These are phyloP conservation scores for Arctia plantaginis DNA, from an alignment of 2,888 invertebrate genomes.

Conservation along the genomic window DNA sequence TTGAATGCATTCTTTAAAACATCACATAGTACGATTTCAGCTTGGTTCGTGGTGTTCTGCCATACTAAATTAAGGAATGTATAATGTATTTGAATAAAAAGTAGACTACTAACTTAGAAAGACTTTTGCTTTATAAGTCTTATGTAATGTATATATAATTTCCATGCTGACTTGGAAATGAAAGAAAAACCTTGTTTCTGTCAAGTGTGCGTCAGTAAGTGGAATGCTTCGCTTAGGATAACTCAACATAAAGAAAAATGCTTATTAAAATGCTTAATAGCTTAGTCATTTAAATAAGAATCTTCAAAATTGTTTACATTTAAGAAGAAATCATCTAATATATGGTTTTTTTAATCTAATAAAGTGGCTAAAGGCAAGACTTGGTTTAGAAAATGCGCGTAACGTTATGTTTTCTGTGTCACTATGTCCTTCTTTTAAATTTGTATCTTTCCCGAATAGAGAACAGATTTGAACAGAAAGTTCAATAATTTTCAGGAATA, in stretches of 20 bases:
- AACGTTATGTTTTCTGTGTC: too few relatives aligned
- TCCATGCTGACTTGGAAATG: slow-evolving; percentile 23
- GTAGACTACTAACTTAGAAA: not conserved
- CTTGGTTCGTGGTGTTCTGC: not conserved
- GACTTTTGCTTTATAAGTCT: not conserved
- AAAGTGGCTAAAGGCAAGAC: too few relatives aligned
- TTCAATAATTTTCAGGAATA: not conserved
- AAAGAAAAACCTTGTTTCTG: slow-evolving; percentile 17
- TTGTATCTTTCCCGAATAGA: not conserved
- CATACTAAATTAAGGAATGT: not conserved
- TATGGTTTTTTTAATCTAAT: too few relatives aligned
- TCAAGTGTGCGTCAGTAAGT: slow-evolving; percentile 43
- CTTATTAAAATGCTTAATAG: too few relatives aligned
- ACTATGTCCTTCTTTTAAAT: too few relatives aligned
- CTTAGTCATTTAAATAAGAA: too few relatives aligned
- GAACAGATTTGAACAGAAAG: not conserved
- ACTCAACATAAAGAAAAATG: too few relatives aligned
- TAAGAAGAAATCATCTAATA: too few relatives aligned
- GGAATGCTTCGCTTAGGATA: slow-evolving; percentile 33
- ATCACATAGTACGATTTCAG: not conserved
- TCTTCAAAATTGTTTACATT: too few relatives aligned
- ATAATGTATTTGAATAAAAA: not conserved
- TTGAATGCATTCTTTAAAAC: not conserved
- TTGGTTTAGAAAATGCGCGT: too few relatives aligned
- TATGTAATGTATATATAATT: slow-evolving; percentile 14